phyloP scores from a whole-genome alignment of 2,888 invertebrate genomes.

The Leucania comma region DNA sequence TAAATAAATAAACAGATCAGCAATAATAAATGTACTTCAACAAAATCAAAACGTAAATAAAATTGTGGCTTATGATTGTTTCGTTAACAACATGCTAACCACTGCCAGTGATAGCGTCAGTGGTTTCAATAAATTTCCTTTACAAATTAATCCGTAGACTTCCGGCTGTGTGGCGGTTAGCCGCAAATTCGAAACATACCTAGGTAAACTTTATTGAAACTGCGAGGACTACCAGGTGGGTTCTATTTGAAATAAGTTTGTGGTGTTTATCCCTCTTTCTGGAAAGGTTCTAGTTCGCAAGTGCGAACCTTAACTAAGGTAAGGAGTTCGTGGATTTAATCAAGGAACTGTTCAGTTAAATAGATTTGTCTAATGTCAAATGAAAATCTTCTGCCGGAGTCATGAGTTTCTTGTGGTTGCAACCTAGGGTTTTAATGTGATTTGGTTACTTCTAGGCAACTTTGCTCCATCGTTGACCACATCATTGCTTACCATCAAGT shows the following conservation, averaged over 20 bases:
- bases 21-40: constrained; percentile 17
- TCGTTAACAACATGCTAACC: constrained; percentile 54
- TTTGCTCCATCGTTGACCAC: too few species aligned
- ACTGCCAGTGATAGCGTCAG: constrained; percentile 50
- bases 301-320: too few species aligned
- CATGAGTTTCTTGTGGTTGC: too few species aligned
- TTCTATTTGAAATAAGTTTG: constrained; percentile 32
- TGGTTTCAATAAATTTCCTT: constrained; percentile 64
- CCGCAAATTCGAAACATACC: constrained; percentile 58
- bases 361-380: neutral
- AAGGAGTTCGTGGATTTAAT: neutral
- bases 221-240: constrained; percentile 29
- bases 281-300: neutral
- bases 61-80: constrained; percentile 63
- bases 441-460: too few species aligned
- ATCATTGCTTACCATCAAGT: too few species aligned
- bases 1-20: constrained; percentile 7
- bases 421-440: too few species aligned
- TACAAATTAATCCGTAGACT: constrained; percentile 61
- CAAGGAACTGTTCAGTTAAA: neutral
- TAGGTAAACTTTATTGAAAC: constrained; percentile 47
- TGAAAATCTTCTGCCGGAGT: neutral
- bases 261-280: constrained; percentile 16
- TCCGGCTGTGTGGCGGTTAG: constrained; percentile 58
- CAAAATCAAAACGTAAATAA: constrained; percentile 48